Percentiles rank a stretch among this genome's conserved stretches.
phyloP scores from a whole-genome alignment of 2,888 invertebrate genomes.

The Lamellibrachia columna region DNA sequence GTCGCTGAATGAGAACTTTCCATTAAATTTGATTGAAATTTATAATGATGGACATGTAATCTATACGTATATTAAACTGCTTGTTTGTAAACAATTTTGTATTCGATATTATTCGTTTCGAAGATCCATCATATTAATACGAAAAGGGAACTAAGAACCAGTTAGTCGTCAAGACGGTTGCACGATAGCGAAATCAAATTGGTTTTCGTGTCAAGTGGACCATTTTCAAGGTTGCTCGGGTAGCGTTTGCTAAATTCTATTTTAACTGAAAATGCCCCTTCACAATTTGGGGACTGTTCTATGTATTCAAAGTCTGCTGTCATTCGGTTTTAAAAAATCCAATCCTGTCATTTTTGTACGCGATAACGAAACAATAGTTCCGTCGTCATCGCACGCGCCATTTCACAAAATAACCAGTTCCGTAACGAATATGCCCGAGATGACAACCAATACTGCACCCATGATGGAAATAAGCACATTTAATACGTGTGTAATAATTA shows the following conservation, averaged over 20 bases:
- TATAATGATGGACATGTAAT: slow-evolving; percentile 3
- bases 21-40: not conserved
- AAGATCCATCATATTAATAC: no score
- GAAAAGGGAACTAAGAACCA: no score
- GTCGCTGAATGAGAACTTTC: not conserved
- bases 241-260: slow-evolving; percentile 18
- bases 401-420: no score
- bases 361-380: no score
- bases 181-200: not conserved
- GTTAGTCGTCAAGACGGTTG: not conserved
- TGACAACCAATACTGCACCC: no score
- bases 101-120: slow-evolving; percentile 24
- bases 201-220: not conserved
- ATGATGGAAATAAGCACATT: no score
- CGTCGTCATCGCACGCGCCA: no score
- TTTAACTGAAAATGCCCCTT: not conserved
- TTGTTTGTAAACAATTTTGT: not conserved
- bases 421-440: no score
- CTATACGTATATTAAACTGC: not conserved
- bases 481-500: no score
- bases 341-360: no score
- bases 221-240: slow-evolving; percentile 24
- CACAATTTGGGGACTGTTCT: not conserved
- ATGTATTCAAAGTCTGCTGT: no score
- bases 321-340: no score